Evolutionary conservation across 2,113 vertebrate genomes (phyloP), one percentile per base, ranked within the genome.

Genomic region (Pelmatolapia mariae): DNA sequence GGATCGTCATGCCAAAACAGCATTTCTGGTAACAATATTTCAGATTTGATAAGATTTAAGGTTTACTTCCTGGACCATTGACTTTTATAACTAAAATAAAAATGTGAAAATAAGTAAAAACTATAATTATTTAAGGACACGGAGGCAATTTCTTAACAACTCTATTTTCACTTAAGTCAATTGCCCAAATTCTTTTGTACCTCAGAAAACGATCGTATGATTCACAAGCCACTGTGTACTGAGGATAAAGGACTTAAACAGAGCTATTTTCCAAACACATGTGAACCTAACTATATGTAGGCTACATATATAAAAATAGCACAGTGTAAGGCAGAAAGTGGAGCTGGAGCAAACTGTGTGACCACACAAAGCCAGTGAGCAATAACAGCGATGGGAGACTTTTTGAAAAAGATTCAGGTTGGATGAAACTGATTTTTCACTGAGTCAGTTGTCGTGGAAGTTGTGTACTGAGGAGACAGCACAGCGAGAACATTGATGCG

Each of bases 401-500:
- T 31, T 13, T 63, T 9, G 18, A 79, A 47, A 66, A 15, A 33
- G 7, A 5, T 82, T 81, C 10, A 12, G 50, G 10, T 36, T 26
- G 12, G 80, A 88, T 85, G n/a, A 89, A 88, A 87, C 26, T 54
- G 79, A 87, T 63, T 24, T 86, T 40, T 52, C 57, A 63, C 24
- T 29, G 15, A 79, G 31, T n/a, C 29, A 10, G 61, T 29, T 52
- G 78, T 85, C 50, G 63, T 78, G 15, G 71, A 36, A 56, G 38
- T 50, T 78, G 45, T 31, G 59, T 45, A 54, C 56, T 13, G 40
- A 73, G 54, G 61, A 87, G 85, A 81, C 85, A 90, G 86, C 82
- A 73, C 24, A 88, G 84, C 82, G 22, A 16, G 71, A 83, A 82
- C 73, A 71, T 83, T 83, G 91, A 91, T 84, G 61, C 6, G 29